Evolutionary conservation across 1,140 invertebrate genomes (phyloP), one percentile per base, ranked within the genome.

Genomic region (Sarcophaga peregrina): DNA sequence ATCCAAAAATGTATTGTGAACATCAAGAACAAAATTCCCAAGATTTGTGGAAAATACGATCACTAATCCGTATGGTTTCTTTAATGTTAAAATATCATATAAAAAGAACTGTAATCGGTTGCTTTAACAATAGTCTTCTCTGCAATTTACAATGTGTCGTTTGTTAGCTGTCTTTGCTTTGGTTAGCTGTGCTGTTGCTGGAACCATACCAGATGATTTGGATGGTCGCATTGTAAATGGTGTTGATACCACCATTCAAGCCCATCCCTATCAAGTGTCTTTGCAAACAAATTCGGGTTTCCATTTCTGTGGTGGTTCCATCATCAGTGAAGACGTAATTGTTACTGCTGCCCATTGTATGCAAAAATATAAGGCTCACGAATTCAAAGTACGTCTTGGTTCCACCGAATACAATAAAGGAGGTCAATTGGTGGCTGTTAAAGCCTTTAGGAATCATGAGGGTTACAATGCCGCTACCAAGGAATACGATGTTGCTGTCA

Each of bases 281-380:
- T 72, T 87, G 83, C 86, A 86, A 58, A 82, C 72, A 6, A 84
- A 83, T 73, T 72, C 7, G 46, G 86, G 88, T 58, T 85, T 85
- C 45, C 91, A 91, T 84, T 86, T 85, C 82, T 94, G 94, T 84
- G 93, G 93, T 15, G 93, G 92, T 11, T 91, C 92, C 37, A 89
- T 94, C 0, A 58, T 93, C 86, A 15, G 17, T 10, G n/a, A 54
- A 13, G 85, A 86, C 2, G 74, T 52, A 9, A 86, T 93, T 52
- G 74, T 94, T 20, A 93, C 92, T n/a, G 93, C 93, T 48, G 93
- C 93, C 76, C 93, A 94, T 85, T 94, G 94, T 83, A 82, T 89
- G 87, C 87, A 88, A 37, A 81, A 74, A 0, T 83, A 85, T 52
- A 46, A 46, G 5, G 83, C 86, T 5, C 47, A 4, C n/a, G 50